These are phyloP conservation scores for Canis aureus DNA, from an alignment of 2,113 vertebrate species.

Conservation along the genomic window DNA sequence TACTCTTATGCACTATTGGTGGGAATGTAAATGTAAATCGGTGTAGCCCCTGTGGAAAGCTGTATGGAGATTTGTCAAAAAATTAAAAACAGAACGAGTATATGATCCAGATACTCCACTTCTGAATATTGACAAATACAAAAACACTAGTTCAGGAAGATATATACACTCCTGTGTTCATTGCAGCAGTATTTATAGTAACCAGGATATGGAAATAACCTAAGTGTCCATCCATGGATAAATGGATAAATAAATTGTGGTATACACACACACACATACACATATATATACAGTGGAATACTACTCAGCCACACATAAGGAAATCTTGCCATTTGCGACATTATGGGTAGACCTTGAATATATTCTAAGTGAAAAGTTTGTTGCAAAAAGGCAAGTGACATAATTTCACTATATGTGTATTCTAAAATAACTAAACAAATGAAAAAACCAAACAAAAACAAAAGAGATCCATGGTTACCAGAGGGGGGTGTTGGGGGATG, in stretches of 20 bases:
- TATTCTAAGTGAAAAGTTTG: background rate
- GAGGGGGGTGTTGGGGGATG: background rate
- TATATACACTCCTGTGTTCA: background rate
- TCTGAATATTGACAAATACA: background rate
- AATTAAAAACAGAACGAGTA: background rate
- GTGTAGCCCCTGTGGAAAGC: background rate
- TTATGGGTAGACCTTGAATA: background rate
- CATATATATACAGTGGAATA: background rate
- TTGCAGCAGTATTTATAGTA: background rate
- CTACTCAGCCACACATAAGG: background rate
- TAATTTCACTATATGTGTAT: background rate
- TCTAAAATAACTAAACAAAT: background rate
- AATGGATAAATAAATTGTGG: background rate
- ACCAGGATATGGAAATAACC: background rate
- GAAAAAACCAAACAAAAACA: background rate
- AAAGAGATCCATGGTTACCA: background rate
- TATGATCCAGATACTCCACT: background rate
- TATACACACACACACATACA: background rate
- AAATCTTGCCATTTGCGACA: background rate
- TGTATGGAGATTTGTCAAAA: background rate
- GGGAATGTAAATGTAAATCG: background rate
- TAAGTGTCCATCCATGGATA: background rate
- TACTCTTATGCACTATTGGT: background rate
- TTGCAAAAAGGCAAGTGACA: background rate
- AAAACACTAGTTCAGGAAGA: background rate